Evolutionary conservation across 1,140 invertebrate species (phyloP).

Genomic region (Phenacoccus solenopsis): DNA sequence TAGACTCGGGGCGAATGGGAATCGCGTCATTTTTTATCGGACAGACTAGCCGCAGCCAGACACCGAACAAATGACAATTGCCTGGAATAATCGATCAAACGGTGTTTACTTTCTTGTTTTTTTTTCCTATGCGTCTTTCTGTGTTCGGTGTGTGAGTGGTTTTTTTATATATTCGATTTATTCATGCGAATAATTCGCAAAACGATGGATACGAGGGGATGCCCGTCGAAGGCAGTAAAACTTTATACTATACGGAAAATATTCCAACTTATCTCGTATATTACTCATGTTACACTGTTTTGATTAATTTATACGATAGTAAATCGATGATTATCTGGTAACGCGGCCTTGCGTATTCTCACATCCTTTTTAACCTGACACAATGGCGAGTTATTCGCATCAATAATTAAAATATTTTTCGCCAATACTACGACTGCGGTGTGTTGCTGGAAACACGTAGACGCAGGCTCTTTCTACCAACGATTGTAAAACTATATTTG

Average conservation of each 20-base stretch:
- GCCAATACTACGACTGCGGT: not conserved
- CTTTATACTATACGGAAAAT: not conserved
- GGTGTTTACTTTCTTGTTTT: not conserved
- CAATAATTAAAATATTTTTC: not conserved
- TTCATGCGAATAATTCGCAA: constrained; percentile 5
- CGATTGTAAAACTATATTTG: not conserved
- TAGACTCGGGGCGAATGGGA: not conserved
- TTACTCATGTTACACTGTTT: constrained; percentile 13
- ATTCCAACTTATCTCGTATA: not conserved
- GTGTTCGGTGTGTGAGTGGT: no score
- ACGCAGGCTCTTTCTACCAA: not conserved
- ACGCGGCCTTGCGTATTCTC: not conserved
- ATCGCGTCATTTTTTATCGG: no score
- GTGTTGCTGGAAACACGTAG: not conserved
- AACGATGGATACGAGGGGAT: not conserved
- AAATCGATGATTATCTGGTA: constrained; percentile 3
- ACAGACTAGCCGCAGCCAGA: no score
- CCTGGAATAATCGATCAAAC: constrained; percentile 6
- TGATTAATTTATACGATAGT: constrained; percentile 11
- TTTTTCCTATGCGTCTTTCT: not conserved
- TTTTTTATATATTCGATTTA: no score
- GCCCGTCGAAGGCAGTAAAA: not conserved
- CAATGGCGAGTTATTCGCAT: constrained; percentile 1
- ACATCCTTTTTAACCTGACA: not conserved
- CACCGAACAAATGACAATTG: constrained; percentile 5